Conservation (phyloP, 2,113 vertebrate genomes). For the Aphyosemion australe region DNA sequence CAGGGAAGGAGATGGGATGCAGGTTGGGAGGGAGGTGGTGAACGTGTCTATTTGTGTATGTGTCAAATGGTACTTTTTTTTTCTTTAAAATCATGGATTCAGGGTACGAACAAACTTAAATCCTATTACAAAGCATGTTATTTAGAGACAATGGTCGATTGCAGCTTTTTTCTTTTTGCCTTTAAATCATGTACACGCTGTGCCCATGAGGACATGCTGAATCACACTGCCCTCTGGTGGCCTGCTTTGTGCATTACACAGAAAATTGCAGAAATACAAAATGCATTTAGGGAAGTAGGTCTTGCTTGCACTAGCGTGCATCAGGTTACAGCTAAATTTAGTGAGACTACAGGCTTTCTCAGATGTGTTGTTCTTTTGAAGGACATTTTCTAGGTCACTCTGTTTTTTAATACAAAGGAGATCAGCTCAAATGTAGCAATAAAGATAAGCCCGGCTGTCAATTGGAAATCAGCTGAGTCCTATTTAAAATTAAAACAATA, state of each 20-base stretch:
- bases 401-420: neutral
- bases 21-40: constrained; percentile 31
- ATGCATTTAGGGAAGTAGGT: constrained; percentile 42
- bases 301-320: constrained; percentile 13
- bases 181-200: neutral
- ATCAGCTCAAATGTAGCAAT: neutral
- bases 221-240: constrained; percentile 63
- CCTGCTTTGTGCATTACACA: constrained; percentile 3
- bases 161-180: neutral
- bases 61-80: neutral
- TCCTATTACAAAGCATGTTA: neutral
- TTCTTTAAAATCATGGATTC: neutral
- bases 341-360: constrained; percentile 13
- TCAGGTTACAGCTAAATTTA: constrained; percentile 40
- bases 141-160: neutral
- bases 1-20: constrained; percentile 33
- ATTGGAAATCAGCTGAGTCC: neutral
- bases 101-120: neutral
- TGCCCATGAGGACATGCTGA: neutral
- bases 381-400: constrained; percentile 1
- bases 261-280: constrained; percentile 6
- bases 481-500: neutral
- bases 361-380: constrained; percentile 7
- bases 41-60: neutral
- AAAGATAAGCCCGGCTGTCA: accelerated